Evolutionary conservation across 1,140 invertebrate species (phyloP).

Genomic region (Leptinotarsa undecemlineata): DNA sequence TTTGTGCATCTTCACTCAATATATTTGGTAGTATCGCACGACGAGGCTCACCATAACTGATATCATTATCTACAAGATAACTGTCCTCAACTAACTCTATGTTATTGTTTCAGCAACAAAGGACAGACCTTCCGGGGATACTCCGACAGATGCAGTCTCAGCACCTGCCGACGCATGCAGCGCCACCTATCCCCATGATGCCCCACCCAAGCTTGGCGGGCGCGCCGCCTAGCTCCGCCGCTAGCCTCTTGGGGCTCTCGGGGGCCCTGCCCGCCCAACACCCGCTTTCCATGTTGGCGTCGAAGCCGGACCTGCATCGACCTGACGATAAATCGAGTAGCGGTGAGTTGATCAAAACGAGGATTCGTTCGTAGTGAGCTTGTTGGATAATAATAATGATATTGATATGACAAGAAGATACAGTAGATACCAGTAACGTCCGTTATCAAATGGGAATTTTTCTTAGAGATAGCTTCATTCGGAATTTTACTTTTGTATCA

Average conservation of each 20-base stretch:
- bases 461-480: no score
- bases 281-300: constrained; percentile 68
- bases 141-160: constrained; percentile 91
- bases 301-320: constrained; percentile 75
- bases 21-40: no score
- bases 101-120: constrained; percentile 69
- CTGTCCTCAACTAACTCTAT: no score
- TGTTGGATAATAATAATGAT: not conserved
- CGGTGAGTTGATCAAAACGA: constrained; percentile 59
- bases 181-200: constrained; percentile 72
- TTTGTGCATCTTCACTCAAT: no score
- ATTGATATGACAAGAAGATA: no score
- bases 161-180: constrained; percentile 76
- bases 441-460: no score
- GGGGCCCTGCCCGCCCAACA: constrained; percentile 64
- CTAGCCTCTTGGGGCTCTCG: constrained; percentile 61
- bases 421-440: no score
- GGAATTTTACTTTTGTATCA: no score
- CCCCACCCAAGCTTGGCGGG: constrained; percentile 75
- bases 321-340: constrained; percentile 69
- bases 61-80: no score
- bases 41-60: no score
- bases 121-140: constrained; percentile 74
- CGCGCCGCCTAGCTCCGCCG: constrained; percentile 63
- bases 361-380: not conserved